Percentiles rank a stretch among this genome's conserved stretches.
Conservation (phyloP, 53 echinoderm and acorn worm genomes). For the Antedon mediterranea region DNA sequence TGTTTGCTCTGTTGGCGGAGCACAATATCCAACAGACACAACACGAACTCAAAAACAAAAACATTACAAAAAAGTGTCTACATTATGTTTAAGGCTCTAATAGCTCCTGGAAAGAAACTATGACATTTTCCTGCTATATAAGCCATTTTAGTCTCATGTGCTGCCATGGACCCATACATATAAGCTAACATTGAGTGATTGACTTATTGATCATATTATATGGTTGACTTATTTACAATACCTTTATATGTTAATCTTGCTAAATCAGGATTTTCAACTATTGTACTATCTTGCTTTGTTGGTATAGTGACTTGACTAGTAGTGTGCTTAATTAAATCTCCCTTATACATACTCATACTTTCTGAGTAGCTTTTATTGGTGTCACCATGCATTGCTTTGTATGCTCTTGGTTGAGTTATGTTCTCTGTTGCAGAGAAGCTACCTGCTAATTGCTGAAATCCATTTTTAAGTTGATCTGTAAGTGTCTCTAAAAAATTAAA, state of each 20-base stretch:
- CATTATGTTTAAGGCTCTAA: too few relatives aligned
- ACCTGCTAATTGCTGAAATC: conserved; percentile 36
- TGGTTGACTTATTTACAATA: too few relatives aligned
- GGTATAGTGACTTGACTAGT: not conserved
- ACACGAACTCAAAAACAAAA: too few relatives aligned
- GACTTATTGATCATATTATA: too few relatives aligned
- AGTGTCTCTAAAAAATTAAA: conserved; percentile 26
- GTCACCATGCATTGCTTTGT: conserved; percentile 3
- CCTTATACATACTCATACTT: not conserved
- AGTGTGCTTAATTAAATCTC: not conserved
- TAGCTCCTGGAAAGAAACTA: too few relatives aligned
- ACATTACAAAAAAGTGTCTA: too few relatives aligned
- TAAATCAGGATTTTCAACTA: not conserved
- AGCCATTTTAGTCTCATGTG: too few relatives aligned
- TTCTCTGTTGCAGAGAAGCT: not conserved
- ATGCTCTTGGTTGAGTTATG: conserved; percentile 8
- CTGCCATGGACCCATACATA: too few relatives aligned
- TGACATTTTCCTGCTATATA: too few relatives aligned
- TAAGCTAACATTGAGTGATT: too few relatives aligned
- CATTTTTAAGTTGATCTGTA: conserved; percentile 34
- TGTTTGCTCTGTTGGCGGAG: too few relatives aligned
- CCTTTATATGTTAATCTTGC: not conserved
- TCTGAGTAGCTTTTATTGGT: not conserved
- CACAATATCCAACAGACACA: too few relatives aligned
- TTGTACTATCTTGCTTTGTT: not conserved